These are phyloP conservation scores for Gryon sp. DNA, from an alignment of 1,140 invertebrate species.

Conservation along the genomic window DNA sequence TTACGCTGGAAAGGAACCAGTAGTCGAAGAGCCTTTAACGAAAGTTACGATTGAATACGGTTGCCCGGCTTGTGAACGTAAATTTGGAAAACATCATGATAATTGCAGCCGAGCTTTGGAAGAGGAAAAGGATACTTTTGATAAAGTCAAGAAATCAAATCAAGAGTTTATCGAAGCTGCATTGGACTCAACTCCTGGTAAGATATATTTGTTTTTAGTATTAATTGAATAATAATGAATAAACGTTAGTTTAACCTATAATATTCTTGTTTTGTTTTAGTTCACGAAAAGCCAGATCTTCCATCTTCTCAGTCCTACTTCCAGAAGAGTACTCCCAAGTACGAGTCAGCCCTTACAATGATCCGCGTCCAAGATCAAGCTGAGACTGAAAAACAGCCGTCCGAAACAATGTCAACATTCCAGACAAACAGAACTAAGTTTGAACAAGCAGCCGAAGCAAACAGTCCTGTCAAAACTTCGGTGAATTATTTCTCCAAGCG, in stretches of 20 bases:
- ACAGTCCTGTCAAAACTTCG: constrained; percentile 17
- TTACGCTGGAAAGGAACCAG: constrained; percentile 68
- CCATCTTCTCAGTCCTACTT: constrained; percentile 44
- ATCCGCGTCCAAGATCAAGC: constrained; percentile 46
- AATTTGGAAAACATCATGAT: constrained; percentile 57
- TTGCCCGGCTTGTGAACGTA: constrained; percentile 71
- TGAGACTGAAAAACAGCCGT: constrained; percentile 25
- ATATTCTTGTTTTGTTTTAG: constrained; percentile 21
- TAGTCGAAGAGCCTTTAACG: constrained; percentile 71
- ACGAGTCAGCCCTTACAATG: constrained; percentile 43
- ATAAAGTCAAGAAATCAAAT: constrained; percentile 14
- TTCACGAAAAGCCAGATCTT: constrained; percentile 42
- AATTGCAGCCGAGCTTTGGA: constrained; percentile 50
- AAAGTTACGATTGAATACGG: constrained; percentile 68
- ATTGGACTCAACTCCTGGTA: constrained; percentile 34
- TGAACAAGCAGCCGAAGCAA: constrained; percentile 49
- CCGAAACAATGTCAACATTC: constrained; percentile 57
- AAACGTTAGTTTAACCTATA: background rate
- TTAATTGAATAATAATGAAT: background rate
- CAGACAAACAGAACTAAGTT: constrained; percentile 64
- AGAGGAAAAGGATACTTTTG: constrained; percentile 1
- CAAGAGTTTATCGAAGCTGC: constrained; percentile 36
- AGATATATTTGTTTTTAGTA: background rate
- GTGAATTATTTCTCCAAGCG: constrained; percentile 44
- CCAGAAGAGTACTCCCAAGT: constrained; percentile 48